phyloP scores from a whole-genome alignment of 2,113 vertebrate species.

The Heptranchias perlo region DNA sequence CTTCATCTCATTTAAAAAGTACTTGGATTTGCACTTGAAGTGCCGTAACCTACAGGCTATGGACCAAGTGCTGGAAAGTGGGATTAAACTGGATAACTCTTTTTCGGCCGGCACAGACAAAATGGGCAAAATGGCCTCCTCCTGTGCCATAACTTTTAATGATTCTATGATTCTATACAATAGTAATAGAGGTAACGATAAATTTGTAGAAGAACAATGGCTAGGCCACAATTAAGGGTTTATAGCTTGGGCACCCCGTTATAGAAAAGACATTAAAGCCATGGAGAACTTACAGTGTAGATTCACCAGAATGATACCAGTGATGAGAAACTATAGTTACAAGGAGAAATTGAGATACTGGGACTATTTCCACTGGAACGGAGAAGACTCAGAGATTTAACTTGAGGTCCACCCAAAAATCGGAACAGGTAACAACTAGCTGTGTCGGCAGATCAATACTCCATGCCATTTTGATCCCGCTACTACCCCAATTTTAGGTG shows the following conservation, averaged over 20 bases:
- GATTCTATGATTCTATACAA: neutral
- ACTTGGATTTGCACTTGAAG: no score
- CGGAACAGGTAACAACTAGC: neutral
- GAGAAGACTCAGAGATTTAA: neutral
- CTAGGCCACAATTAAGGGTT: neutral
- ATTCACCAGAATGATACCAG: neutral
- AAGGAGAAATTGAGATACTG: neutral
- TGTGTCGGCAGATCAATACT: neutral
- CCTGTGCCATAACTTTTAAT: no score
- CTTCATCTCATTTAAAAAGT: no score
- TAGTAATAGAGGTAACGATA: neutral
- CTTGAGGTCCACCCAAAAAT: neutral
- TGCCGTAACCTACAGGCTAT: no score
- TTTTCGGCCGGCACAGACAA: no score
- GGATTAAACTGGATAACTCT: no score
- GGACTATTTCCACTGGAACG: neutral
- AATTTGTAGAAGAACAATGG: neutral
- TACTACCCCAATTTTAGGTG: neutral
- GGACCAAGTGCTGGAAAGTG: no score
- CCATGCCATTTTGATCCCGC: neutral
- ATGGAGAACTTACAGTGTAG: neutral
- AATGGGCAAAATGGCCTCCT: no score
- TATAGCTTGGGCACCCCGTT: neutral
- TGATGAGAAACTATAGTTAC: neutral
- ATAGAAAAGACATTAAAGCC: neutral